Conservation (phyloP, 2,888 invertebrate species). For the Lacanobia wlatinum region DNA sequence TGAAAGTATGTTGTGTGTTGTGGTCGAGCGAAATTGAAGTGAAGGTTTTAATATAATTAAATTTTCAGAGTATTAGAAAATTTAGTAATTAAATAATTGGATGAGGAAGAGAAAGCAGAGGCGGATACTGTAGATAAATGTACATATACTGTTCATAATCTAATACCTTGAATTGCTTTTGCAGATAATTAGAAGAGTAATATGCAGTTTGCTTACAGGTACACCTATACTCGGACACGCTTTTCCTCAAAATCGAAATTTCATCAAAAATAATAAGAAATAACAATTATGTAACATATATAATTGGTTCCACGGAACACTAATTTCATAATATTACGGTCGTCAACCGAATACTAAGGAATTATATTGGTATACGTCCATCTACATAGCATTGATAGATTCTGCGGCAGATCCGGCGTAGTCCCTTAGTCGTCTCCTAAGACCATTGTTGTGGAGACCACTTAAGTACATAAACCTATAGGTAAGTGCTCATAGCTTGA, state of each 20-base stretch:
- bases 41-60: slow-evolving; percentile 45
- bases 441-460: slow-evolving; percentile 38
- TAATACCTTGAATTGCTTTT: too few relatives aligned
- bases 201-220: too few relatives aligned
- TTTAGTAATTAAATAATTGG: slow-evolving; percentile 36
- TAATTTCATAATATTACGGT: slow-evolving; percentile 6
- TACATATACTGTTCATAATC: too few relatives aligned
- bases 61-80: slow-evolving; percentile 28
- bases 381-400: slow-evolving; percentile 9
- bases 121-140: background rate
- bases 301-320: background rate
- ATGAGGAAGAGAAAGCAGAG: background rate
- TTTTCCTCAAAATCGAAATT: background rate
- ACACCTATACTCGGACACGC: too few relatives aligned
- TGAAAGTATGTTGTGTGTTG: slow-evolving; percentile 50
- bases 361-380: slow-evolving; percentile 24
- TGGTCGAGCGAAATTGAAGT: slow-evolving; percentile 41
- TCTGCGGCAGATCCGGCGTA: slow-evolving; percentile 22
- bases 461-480: slow-evolving; percentile 41
- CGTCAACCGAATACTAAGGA: background rate
- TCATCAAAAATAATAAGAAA: background rate
- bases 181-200: too few relatives aligned
- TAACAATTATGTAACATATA: background rate
- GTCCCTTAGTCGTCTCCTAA: slow-evolving; percentile 32
- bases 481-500: slow-evolving; percentile 40